Base-by-base conservation (phyloP, 2,888 invertebrate genomes). In the Himalopsyche japonica region DNA sequence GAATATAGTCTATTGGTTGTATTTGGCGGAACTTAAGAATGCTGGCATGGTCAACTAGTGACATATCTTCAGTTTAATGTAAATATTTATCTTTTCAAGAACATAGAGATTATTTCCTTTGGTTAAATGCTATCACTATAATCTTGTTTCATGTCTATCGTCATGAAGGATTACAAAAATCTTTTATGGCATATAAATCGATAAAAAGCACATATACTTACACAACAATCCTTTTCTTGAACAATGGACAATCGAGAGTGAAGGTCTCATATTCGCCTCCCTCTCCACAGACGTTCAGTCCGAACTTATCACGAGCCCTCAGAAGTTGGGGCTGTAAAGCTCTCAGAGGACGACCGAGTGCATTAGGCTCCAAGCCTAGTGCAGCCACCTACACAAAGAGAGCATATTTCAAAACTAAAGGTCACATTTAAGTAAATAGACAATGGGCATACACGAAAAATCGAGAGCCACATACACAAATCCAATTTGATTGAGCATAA, bases 251-350 rank as follows among this genome's bases (percentile, higher is more conserved):
- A 93, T 99, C 98, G 86, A 99, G 92, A 8, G 98, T 98, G 90
- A 99, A 97, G 43, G 99, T 98, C 92, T 99, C 99, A 90, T 98
- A 99, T 91, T 99, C 99, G 81, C 99, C 99, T 78, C 99, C 99
- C 92, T 99, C 99, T 27, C 99, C 99, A 91, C 98, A 99, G 70
- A 98, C 95, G 92, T 98, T 98, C 87, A 98, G 93, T 81, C 98
- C 98, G 91, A 97, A 99, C 91, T 98, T 97, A 89, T 97, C 96
- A 89, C 97, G 95, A 96, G 99, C 97, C 90, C 95, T 93, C 87
- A 96, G 90, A 89, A 99, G 94, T 91, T 98, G 97, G 18, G 97
- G 95, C 89, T 97, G 96, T 90, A 99, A 95, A 88, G 98, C 95
- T 87, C 94, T 93, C 87, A 99, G 93, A 70, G 95, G 94, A 92